Conservation (phyloP, 2,797 vertebrate species). For the Syngnathus acus region DNA sequence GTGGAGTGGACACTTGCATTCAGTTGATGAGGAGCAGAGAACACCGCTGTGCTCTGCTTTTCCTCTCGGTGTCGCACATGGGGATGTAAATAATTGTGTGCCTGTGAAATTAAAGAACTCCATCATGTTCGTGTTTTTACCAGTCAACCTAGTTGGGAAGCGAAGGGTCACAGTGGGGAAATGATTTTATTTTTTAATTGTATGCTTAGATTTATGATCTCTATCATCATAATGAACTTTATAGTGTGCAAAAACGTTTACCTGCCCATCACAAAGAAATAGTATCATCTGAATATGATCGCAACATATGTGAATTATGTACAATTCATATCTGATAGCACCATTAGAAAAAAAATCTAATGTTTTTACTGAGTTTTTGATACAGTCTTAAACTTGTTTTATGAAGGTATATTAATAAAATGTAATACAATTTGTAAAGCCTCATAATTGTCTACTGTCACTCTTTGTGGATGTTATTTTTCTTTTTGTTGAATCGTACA, state of each 20-base stretch:
- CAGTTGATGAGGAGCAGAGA: slow-evolving; percentile 46
- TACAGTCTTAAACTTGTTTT: slow-evolving; percentile 76
- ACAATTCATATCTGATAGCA: slow-evolving; percentile 72
- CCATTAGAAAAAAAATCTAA: slow-evolving; percentile 72
- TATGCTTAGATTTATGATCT: slow-evolving; percentile 68
- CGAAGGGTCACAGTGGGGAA: slow-evolving; percentile 37
- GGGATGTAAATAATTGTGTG: slow-evolving; percentile 75
- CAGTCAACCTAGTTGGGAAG: slow-evolving; percentile 52
- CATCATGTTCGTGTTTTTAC: slow-evolving; percentile 65
- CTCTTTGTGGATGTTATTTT: not conserved
- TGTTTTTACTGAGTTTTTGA: slow-evolving; percentile 80
- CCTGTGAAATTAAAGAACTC: slow-evolving; percentile 63
- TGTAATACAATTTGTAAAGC: slow-evolving; percentile 76
- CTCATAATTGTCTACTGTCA: slow-evolving; percentile 41
- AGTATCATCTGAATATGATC: slow-evolving; percentile 57
- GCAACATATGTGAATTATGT: slow-evolving; percentile 70
- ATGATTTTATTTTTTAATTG: slow-evolving; percentile 67
- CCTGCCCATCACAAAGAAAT: slow-evolving; percentile 52
- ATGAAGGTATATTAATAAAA: slow-evolving; percentile 78
- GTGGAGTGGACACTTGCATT: slow-evolving; percentile 39
- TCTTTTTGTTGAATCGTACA: no score
- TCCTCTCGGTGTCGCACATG: slow-evolving; percentile 40
- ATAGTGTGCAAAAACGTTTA: slow-evolving; percentile 58
- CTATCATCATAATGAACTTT: slow-evolving; percentile 39
- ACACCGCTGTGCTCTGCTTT: slow-evolving; percentile 42